Evolutionary conservation across 2,797 vertebrate species (phyloP).

Genomic region (Brachymystax lenok): DNA sequence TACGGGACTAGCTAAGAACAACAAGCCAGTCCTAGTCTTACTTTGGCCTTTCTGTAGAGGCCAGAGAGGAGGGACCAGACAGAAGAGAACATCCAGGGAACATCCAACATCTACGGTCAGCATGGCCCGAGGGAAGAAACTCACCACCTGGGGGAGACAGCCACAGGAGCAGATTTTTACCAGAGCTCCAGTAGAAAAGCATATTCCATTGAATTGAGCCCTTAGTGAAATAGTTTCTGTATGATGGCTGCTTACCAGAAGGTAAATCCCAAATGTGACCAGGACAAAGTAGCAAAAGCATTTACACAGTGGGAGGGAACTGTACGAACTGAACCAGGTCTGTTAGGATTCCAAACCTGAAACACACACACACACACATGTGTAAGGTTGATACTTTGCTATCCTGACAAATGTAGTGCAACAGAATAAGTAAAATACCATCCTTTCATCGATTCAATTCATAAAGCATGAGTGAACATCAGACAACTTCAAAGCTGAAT

Average conservation of each 20-base stretch:
- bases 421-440: no score
- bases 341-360: slow-evolving; percentile 79
- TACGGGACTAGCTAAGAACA: neutral
- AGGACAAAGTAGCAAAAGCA: slow-evolving; percentile 79
- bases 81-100: slow-evolving; percentile 80
- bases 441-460: no score
- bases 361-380: slow-evolving; percentile 29
- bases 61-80: slow-evolving; percentile 83
- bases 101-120: slow-evolving; percentile 88
- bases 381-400: neutral
- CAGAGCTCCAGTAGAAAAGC: neutral
- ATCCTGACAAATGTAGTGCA: neutral
- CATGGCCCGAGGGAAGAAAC: slow-evolving; percentile 89
- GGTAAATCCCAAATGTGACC: slow-evolving; percentile 84
- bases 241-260: slow-evolving; percentile 81
- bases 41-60: slow-evolving; percentile 83
- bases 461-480: no score
- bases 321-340: slow-evolving; percentile 70
- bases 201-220: neutral
- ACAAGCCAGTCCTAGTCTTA: slow-evolving; percentile 55
- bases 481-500: no score
- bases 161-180: slow-evolving; percentile 12
- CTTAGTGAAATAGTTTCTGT: neutral
- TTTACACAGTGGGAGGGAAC: slow-evolving; percentile 71
- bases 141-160: slow-evolving; percentile 84